Base-by-base conservation (phyloP, 2,888 invertebrate species). In the Bombylius discolor region DNA sequence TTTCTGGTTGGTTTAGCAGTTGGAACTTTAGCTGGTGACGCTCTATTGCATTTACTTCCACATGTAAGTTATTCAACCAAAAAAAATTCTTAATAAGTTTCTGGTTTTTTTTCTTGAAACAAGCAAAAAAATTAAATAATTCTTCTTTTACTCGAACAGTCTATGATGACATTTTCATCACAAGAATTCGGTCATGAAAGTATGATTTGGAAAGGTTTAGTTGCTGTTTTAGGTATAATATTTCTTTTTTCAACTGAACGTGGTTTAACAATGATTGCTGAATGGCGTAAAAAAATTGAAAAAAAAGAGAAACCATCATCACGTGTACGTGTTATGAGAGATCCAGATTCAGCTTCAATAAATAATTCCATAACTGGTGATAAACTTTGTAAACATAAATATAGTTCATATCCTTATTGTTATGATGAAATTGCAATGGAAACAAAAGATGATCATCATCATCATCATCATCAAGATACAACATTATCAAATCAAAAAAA, bases 1-100 rank as follows among this genome's bases (percentile, higher is more conserved):
- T 94, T 93, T 72, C 78, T 96, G 59, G 92, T 96, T 4, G 93
- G 95, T 1, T 76, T 96, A 62, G 96, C 96, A 14, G 89, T 96
- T 42, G 96, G 94, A 0, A 91, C 93, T 0, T 76, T 94, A 57
- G 85, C 89, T 49, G 95, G 95, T 0, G 96, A 96, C 75, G 95
- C 95, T 0, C 75, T 96, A 49, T 76, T 96, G 58, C 96, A 96
- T 78, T 79, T 96, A 36, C 77, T 96, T 70, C 96, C 96, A 31
- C 92, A 93, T 69, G 91, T 90, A 57, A 83, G 72, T 55, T 44
- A 13, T 45, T 42, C 11, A 42, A 23, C 23, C 12, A 11, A 42
- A 42, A 42, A 1, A 42, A 39, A 3, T 39, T 39, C 11, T 9
- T 39, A 9, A 11, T 45, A 45, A 45, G 12, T 45, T 45, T 45